Evolutionary conservation across 1,140 invertebrate genomes (phyloP), one percentile per base, ranked within the genome.

Genomic region (Lepidostoma basale): DNA sequence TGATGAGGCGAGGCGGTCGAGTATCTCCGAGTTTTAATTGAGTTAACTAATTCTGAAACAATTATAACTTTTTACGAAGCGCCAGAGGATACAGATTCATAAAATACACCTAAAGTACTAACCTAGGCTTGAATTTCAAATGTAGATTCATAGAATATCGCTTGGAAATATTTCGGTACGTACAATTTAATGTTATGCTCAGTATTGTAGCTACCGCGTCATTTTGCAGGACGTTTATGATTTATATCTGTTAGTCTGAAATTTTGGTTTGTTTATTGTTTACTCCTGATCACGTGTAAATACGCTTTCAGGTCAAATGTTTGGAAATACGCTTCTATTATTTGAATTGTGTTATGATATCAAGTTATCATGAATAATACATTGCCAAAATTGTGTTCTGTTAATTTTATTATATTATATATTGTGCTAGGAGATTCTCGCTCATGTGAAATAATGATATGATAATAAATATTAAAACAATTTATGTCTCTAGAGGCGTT

Each of bases 1-100:
- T 63, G 62, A 49, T 49, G 45, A 16, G 28, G 44, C 23, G 25
- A n/a, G n/a, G n/a, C n/a, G n/a, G n/a, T n/a, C n/a, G 30, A 16
- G 52, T 52, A 69, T 42, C 49, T 25, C 8, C 8, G 64, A 70
- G 63, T 70, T 70, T 70, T 70, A 70, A 70, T 70, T 70, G 69
- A 70, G 69, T 70, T 67, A 62, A 33, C 58, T 63, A 67, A 67
- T 70, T 67, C 49, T 20, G 59, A 25, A 67, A 58, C 68, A 66
- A 66, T 66, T 66, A 70, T 66, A 70, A 70, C 68, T 70, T 70
- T 64, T 40, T 40, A 25, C 56, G 14, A 40, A 40, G 20, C 39
- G 56, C 56, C 39, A 6, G 22, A 40, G 56, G 56, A 25, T 40
- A 59, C 56, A 59, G 26, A 40, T 59, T 5, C 12, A 12, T 12